These are phyloP conservation scores for Poecilia velifera DNA, from an alignment of 2,797 vertebrate species.

Conservation along the genomic window DNA sequence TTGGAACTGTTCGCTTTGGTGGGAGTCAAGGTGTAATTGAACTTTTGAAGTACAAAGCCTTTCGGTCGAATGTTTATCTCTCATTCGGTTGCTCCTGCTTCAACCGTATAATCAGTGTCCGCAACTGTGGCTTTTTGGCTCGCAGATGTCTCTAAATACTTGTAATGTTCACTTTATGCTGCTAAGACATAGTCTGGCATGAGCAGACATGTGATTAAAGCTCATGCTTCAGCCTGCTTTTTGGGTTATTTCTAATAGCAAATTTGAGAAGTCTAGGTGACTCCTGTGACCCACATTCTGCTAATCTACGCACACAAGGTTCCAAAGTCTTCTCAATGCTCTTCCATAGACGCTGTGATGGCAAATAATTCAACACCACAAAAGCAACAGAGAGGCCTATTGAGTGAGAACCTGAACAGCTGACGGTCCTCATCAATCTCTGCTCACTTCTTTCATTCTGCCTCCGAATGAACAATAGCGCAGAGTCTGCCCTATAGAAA, in stretches of 20 bases:
- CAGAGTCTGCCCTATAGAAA: slow-evolving; percentile 62
- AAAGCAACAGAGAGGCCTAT: slow-evolving; percentile 69
- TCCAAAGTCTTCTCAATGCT: slow-evolving; percentile 60
- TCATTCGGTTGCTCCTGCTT: slow-evolving; percentile 55
- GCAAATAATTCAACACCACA: slow-evolving; percentile 79
- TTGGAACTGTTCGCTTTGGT: slow-evolving; percentile 68
- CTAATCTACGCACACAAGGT: slow-evolving; percentile 59
- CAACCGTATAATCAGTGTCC: slow-evolving; percentile 65
- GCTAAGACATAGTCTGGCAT: slow-evolving; percentile 6
- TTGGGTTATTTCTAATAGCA: slow-evolving; percentile 34
- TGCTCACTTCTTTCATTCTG: slow-evolving; percentile 57
- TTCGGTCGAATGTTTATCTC: slow-evolving; percentile 70
- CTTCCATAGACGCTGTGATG: slow-evolving; percentile 68
- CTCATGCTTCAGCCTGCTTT: slow-evolving; percentile 21
- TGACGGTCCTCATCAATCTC: slow-evolving; percentile 79
- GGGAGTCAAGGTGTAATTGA: slow-evolving; percentile 75
- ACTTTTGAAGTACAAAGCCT: slow-evolving; percentile 62
- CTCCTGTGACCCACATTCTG: slow-evolving; percentile 36
- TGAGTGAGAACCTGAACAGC: slow-evolving; percentile 63
- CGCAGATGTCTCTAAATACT: slow-evolving; percentile 51
- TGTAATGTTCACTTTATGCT: slow-evolving; percentile 35
- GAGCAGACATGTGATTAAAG: slow-evolving; percentile 25
- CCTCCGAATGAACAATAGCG: slow-evolving; percentile 61
- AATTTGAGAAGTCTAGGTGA: slow-evolving; percentile 12
- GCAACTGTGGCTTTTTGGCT: slow-evolving; percentile 50